These are phyloP conservation scores for Meandrusa payeni DNA, from an alignment of 2,888 invertebrate species.

Conservation along the genomic window DNA sequence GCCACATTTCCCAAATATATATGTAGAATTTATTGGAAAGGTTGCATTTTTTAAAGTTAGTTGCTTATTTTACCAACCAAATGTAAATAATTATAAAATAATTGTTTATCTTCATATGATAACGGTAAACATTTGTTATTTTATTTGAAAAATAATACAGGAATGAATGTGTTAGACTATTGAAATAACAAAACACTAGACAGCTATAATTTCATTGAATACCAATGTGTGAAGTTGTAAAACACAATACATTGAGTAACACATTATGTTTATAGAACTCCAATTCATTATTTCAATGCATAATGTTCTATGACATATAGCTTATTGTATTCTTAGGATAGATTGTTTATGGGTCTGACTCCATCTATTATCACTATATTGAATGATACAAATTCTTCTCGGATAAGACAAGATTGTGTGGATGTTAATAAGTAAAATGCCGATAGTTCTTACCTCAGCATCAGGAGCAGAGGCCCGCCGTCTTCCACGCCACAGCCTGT, in stretches of 20 bases:
- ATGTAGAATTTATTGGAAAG: no score
- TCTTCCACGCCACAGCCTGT: conserved; percentile 71
- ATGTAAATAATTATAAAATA: no score
- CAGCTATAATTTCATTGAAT: conserved; percentile 5
- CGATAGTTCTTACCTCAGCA: conserved; percentile 61
- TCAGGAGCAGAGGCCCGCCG: conserved; percentile 72
- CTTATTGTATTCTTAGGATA: conserved; percentile 12
- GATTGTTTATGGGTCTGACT: conserved; percentile 1
- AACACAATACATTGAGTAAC: conserved; percentile 1
- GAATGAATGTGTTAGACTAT: no score
- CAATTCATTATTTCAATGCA: not conserved
- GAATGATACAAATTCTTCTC: no score
- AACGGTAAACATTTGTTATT: no score
- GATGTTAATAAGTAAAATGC: no score
- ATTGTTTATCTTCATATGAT: no score
- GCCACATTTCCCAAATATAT: no score
- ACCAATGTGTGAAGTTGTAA: conserved; percentile 5
- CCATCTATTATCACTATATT: not conserved
- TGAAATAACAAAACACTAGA: no score
- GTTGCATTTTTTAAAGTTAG: no score
- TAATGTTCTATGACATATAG: not conserved
- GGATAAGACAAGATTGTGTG: no score
- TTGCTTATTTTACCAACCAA: no score
- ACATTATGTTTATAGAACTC: not conserved
- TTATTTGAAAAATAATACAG: not conserved